Evolutionary conservation across 2,113 vertebrate genomes (phyloP).

Genomic region (Capra hircus): DNA sequence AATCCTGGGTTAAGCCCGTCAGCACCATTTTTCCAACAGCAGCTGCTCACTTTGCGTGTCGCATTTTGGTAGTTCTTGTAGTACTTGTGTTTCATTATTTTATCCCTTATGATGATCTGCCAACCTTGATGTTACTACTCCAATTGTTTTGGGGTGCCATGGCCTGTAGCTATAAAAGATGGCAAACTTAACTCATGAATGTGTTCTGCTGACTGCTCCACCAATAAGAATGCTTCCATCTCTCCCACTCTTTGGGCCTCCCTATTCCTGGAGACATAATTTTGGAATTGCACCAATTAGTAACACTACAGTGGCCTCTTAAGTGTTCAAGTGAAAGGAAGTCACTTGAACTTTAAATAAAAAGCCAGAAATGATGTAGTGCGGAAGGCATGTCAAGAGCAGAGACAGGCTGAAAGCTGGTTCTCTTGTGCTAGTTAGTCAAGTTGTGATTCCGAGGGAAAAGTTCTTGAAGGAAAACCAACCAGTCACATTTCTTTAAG

Average conservation of each 20-base stretch:
- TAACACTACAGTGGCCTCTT: neutral
- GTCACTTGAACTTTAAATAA: neutral
- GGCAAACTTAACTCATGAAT: neutral
- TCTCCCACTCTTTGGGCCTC: neutral
- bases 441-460: neutral
- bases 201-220: neutral
- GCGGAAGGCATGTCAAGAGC: neutral
- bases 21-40: neutral
- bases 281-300: neutral
- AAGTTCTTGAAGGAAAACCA: neutral
- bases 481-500: neutral
- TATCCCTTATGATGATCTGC: neutral
- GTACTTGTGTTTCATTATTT: neutral
- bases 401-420: neutral
- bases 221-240: neutral
- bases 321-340: neutral
- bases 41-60: neutral
- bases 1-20: neutral
- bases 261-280: neutral
- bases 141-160: neutral
- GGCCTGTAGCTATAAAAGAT: neutral
- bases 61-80: neutral
- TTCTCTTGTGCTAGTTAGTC: neutral
- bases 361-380: neutral
- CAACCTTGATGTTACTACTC: neutral